Base-by-base conservation (phyloP, 2,113 vertebrate genomes). In the Marmota monax region DNA sequence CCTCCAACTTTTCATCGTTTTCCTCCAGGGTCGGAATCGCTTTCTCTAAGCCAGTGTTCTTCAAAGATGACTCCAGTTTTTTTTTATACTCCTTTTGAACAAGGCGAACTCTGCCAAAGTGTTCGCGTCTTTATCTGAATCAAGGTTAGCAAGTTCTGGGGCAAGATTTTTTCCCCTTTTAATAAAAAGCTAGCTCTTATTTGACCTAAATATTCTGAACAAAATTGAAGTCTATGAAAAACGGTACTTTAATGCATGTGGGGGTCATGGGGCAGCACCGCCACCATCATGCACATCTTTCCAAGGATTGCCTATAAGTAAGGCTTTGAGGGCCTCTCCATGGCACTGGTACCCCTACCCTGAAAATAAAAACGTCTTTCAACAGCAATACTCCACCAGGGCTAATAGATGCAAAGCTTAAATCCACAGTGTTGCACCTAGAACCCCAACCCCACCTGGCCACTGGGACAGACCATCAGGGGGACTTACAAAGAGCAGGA, bases 21-120 rank as follows among this genome's bases (percentile, higher is more conserved):
- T 77, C 74, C 74, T 77, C n/a, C 74, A 63, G 53, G 25, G 32
- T 79, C 25, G 9, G 12, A 25, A 78, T 82, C 74, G 61, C 34
- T 91, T 88, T 80, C 92, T 92, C 23, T 39, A 77, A 56, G 92
- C 79, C 63, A 70, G 48, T 56, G 56, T 74, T 97, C 39, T 94
- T 96, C 79, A 97, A 88, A 96, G 74, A 78, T 53, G 39, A 76
- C 51, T 82, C 37, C 77, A 79, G 67, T 65, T 88, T 88, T 96
- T 88, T 56, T 96, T 88, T 56, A 51, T n/a, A 61, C 48, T 63
- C 39, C n/a, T 85, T 97, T 88, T 92, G 74, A 92, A 89, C 29
- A 67, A 17, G 72, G 73, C 48, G 88, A 70, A 96, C 48, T 9
- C 39, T 92, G 29, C 72, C 84, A 63, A 84, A 34, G 67, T 74